Conservation (phyloP, 2,888 invertebrate species). For the Drosophila suboccidentalis region DNA sequence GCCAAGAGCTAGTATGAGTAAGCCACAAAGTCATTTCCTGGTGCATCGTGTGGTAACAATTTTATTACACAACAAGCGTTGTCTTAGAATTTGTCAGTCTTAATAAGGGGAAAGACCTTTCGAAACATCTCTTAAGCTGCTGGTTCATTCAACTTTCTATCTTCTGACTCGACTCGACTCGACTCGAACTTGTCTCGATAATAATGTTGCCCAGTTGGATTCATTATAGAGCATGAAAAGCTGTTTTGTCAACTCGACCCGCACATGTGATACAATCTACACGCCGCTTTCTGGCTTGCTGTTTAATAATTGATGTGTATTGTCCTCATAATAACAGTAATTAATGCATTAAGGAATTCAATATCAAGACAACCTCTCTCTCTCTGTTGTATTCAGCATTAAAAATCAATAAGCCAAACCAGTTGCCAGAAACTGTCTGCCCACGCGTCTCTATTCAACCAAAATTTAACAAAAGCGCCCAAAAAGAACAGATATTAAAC, state of each 20-base stretch:
- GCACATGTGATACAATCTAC: slow-evolving; percentile 65
- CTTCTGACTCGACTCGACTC: background rate
- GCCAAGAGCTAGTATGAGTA: slow-evolving; percentile 39
- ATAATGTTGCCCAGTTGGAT: background rate
- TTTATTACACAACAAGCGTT: slow-evolving; percentile 9
- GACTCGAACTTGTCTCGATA: slow-evolving; percentile 9
- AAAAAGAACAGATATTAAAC: slow-evolving; percentile 27
- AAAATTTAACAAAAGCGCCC: slow-evolving; percentile 18
- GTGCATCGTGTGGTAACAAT: slow-evolving; percentile 45
- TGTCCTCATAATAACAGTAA: slow-evolving; percentile 70
- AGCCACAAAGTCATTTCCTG: slow-evolving; percentile 56
- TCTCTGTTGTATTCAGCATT: slow-evolving; percentile 1
- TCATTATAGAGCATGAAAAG: slow-evolving; percentile 54
- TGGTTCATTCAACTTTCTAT: slow-evolving; percentile 66
- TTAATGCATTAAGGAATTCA: slow-evolving; percentile 59
- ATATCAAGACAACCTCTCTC: slow-evolving; percentile 12
- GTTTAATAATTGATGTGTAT: slow-evolving; percentile 67
- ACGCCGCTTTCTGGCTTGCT: slow-evolving; percentile 15
- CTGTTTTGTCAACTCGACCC: slow-evolving; percentile 31
- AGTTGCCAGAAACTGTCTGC: slow-evolving; percentile 17
- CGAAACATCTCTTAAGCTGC: slow-evolving; percentile 40
- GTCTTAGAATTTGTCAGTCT: slow-evolving; percentile 30
- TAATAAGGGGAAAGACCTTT: background rate
- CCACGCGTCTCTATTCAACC: slow-evolving; percentile 40
- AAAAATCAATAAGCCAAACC: slow-evolving; percentile 45